Percentiles rank a stretch among this genome's conserved stretches.
phyloP scores from a whole-genome alignment of 2,113 vertebrate genomes.

The Tragelaphus strepsiceros region DNA sequence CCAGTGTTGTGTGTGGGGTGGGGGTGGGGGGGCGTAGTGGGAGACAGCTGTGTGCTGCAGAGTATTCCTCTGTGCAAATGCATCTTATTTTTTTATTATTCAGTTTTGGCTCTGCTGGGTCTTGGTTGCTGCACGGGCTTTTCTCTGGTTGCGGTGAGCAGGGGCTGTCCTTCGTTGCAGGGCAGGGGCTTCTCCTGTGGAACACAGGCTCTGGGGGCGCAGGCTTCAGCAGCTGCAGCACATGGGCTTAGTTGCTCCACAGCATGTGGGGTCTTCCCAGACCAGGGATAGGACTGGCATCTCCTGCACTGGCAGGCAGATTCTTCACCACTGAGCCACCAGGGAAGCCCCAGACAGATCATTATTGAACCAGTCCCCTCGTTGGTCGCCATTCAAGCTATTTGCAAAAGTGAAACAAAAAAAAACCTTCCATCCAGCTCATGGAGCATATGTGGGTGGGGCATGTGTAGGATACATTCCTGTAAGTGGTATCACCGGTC shows the following conservation, averaged over 20 bases:
- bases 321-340: background rate
- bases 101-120: background rate
- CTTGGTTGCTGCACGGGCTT: background rate
- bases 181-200: background rate
- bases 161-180: fast-evolving
- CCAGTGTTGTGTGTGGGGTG: background rate
- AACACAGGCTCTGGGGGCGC: background rate
- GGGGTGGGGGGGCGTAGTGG: fast-evolving
- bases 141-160: background rate
- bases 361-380: too few relatives aligned
- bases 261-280: background rate
- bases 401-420: background rate
- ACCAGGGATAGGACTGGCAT: background rate
- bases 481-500: background rate
- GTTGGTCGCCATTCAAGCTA: background rate
- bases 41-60: background rate
- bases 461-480: background rate
- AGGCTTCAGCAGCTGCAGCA: background rate
- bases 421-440: background rate
- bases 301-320: background rate
- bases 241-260: background rate
- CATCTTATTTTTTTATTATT: background rate
- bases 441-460: background rate
- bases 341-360: background rate
- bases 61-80: fast-evolving